Evolutionary conservation across 2,888 invertebrate genomes (phyloP), one percentile per base, ranked within the genome.

Genomic region (Lampropteryx suffumata): DNA sequence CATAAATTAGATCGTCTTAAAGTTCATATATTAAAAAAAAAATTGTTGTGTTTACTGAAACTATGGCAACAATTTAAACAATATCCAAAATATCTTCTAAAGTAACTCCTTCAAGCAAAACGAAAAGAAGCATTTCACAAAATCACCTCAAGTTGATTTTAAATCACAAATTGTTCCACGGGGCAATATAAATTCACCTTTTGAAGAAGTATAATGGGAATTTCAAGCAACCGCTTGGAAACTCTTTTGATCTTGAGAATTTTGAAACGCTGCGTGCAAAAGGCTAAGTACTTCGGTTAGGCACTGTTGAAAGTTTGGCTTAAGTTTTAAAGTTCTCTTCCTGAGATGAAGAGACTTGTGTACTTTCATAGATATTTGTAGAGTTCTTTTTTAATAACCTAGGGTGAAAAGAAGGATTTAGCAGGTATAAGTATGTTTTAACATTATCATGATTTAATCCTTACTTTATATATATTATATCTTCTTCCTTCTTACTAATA

Each of bases 161-260:
- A 65, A 70, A 73, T 67, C 64, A 67, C 61, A 75, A 72, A 72
- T 71, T 75, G 69, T 69, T 72, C 69, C 58, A 62, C 64, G 51
- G 64, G 68, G 65, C 69, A 71, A 75, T 76, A 73, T 76, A 77
- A 79, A 76, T 82, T 76, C 69, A 72, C 75, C 76, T 80, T 77
- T 79, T 76, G 73, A 77, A 73, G 71, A 71, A 74, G 74, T 75
- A 76, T 82, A 84, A 84, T 83, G 77, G 79, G 77, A 85, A 85
- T 79, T 85, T 84, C 72, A 70, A 73, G 73, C 74, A 82, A 82
- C 82, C 81, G 74, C 80, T 81, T 72, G 76, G 70, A 79, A 82
- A 78, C 71, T 72, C 81, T 79, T 85, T 86, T 85, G 82, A 83
- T 85, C 82, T 80, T 76, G 69, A 71, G 72, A 79, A 79, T 81